These are phyloP conservation scores for Blastobasis adustella DNA, from an alignment of 2,888 invertebrate species.

Conservation along the genomic window DNA sequence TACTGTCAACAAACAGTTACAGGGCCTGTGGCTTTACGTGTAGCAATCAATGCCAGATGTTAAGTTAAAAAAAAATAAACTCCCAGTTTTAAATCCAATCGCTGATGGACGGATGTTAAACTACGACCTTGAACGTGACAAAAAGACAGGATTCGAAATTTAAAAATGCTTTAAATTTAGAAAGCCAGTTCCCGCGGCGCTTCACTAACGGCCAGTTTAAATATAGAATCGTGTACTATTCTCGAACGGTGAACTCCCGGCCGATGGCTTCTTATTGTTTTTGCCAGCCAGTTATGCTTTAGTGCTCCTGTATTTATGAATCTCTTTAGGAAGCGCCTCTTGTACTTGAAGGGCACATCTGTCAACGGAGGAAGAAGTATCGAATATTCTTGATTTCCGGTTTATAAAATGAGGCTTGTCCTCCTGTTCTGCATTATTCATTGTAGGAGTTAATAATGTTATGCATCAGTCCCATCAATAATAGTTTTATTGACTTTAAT, in stretches of 20 bases:
- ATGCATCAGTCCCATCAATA: no score
- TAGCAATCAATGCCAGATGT: conserved; percentile 44
- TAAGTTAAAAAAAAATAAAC: conserved; percentile 27
- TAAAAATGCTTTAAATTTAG: conserved; percentile 59
- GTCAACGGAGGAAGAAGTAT: no score
- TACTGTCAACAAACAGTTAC: conserved; percentile 31
- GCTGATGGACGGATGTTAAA: conserved; percentile 32
- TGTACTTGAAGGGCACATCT: no score
- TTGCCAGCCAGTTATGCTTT: conserved; percentile 36
- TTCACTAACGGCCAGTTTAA: conserved; percentile 62
- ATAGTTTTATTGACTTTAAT: no score
- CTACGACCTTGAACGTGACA: conserved; percentile 68
- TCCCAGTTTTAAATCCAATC: conserved; percentile 24
- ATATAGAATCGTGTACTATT: conserved; percentile 46
- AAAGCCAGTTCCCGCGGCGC: conserved; percentile 59
- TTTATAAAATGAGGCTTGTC: no score
- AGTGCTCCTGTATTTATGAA: conserved; percentile 3
- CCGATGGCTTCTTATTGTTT: conserved; percentile 65
- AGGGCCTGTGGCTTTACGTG: conserved; percentile 25
- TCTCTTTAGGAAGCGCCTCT: neutral
- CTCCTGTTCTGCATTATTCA: no score
- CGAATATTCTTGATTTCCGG: no score
- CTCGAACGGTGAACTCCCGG: conserved; percentile 65
- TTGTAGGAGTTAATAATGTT: no score
- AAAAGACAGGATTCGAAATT: conserved; percentile 58